Conservation (phyloP, 1,140 invertebrate genomes). For the Teleogryllus occipitalis region DNA sequence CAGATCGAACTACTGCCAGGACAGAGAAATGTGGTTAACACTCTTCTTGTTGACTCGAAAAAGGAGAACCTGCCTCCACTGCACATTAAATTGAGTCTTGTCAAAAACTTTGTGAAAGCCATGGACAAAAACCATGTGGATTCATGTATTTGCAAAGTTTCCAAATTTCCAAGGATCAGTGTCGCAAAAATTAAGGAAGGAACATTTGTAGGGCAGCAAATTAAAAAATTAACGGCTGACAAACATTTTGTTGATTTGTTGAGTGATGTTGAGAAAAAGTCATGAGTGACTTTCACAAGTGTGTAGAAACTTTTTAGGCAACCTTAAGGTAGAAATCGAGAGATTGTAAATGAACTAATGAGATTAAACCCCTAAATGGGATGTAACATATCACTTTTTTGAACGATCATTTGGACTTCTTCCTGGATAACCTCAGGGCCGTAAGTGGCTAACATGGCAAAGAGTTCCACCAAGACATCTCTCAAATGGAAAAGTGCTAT, state of each 20-base stretch:
- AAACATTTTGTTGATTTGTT: neutral
- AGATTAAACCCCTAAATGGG: too few species aligned
- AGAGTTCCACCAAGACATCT: too few species aligned
- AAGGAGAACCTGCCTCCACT: neutral
- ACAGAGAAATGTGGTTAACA: constrained; percentile 10
- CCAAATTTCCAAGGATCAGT: neutral
- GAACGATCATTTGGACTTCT: too few species aligned
- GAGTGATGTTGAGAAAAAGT: neutral
- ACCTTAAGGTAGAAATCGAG: too few species aligned
- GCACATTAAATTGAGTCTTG: constrained; percentile 9
- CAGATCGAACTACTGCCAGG: constrained; percentile 4
- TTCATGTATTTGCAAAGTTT: neutral
- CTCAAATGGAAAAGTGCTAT: too few species aligned
- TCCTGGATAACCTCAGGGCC: too few species aligned
- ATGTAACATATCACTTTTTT: too few species aligned
- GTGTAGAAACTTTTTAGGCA: neutral
- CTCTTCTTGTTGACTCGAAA: constrained; percentile 7
- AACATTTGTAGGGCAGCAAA: too few species aligned
- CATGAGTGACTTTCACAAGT: neutral
- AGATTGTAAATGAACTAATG: too few species aligned
- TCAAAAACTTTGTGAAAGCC: neutral
- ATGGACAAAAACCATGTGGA: neutral
- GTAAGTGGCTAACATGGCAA: too few species aligned
- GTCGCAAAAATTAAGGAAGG: too few species aligned
- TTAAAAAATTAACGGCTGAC: too few species aligned